Evolutionary conservation across 2,888 invertebrate genomes (phyloP).

Genomic region (Drosophila austrosaltans): DNA sequence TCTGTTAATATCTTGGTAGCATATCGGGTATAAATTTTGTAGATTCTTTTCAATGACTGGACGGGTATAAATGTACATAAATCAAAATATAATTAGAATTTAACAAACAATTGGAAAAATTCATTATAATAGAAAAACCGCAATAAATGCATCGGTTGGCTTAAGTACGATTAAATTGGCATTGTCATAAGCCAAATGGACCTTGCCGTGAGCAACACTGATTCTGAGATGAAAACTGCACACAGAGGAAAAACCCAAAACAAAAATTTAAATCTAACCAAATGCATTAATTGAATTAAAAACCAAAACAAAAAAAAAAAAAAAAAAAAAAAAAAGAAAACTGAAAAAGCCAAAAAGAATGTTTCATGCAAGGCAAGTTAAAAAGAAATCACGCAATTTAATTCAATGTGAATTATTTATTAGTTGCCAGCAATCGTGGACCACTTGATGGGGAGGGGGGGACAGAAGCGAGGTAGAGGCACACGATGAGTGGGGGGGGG

Average conservation of each 20-base stretch:
- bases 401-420: constrained; percentile 69
- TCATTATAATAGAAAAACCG: neutral
- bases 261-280: constrained; percentile 27
- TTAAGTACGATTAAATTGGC: constrained; percentile 36
- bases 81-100: neutral
- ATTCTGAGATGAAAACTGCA: neutral
- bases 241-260: constrained; percentile 37
- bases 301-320: neutral
- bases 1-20: no score
- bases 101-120: neutral
- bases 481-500: no score
- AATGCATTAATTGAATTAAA: constrained; percentile 39
- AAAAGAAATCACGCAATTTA: constrained; percentile 63
- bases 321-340: constrained; percentile 37
- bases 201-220: constrained; percentile 39
- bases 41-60: no score
- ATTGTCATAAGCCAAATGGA: constrained; percentile 20
- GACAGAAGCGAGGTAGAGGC: neutral
- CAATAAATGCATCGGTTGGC: constrained; percentile 7
- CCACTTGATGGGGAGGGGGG: neutral
- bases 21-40: no score
- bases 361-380: constrained; percentile 48
- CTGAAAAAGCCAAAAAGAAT: constrained; percentile 31
- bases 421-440: constrained; percentile 41
- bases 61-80: neutral